A percentile compares a stretch with the other conserved stretches of the same genome.
Conservation (phyloP, 2,797 vertebrate species). For the Atherinosoma microstoma region DNA sequence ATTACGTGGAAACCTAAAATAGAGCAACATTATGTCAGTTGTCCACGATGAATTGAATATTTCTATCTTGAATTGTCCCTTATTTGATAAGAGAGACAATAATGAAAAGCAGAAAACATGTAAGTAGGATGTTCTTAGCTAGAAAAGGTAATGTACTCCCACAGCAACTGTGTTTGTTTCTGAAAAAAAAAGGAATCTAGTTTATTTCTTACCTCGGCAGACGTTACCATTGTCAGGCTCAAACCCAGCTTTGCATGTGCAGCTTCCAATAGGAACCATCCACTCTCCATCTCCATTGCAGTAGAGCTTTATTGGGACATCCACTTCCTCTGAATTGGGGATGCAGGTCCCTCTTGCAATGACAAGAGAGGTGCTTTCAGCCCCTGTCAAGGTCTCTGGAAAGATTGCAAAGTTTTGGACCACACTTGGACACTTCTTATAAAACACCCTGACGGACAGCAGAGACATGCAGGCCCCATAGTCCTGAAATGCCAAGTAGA, state of each 20-base stretch:
- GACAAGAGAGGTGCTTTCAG: slow-evolving; percentile 96
- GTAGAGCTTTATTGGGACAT: slow-evolving; percentile 98
- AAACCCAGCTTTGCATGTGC: slow-evolving; percentile 96
- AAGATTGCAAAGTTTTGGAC: slow-evolving; percentile 98
- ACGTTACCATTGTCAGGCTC: slow-evolving; percentile 94
- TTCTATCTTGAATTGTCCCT: slow-evolving; percentile 25
- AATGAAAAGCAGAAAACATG: slow-evolving; percentile 23
- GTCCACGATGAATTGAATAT: slow-evolving; percentile 36
- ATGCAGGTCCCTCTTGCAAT: slow-evolving; percentile 95
- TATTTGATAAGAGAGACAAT: slow-evolving; percentile 26
- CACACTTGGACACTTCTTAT: slow-evolving; percentile 97
- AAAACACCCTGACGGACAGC: slow-evolving; percentile 96
- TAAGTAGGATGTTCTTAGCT: neutral
- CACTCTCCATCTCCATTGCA: slow-evolving; percentile 98
- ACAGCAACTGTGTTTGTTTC: neutral
- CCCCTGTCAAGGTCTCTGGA: slow-evolving; percentile 97
- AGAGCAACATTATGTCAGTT: slow-evolving; percentile 31
- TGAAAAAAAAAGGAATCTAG: neutral
- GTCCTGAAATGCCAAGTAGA: slow-evolving; percentile 98
- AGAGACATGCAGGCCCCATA: slow-evolving; percentile 98
- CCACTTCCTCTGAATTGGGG: slow-evolving; percentile 94
- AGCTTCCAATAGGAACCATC: slow-evolving; percentile 98
- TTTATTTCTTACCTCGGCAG: slow-evolving; percentile 89
- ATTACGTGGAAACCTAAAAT: slow-evolving; percentile 42
- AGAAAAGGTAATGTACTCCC: neutral